Evolutionary conservation across 2,888 invertebrate genomes (phyloP), one percentile per base, ranked within the genome.

Genomic region (Tinea semifulvella): DNA sequence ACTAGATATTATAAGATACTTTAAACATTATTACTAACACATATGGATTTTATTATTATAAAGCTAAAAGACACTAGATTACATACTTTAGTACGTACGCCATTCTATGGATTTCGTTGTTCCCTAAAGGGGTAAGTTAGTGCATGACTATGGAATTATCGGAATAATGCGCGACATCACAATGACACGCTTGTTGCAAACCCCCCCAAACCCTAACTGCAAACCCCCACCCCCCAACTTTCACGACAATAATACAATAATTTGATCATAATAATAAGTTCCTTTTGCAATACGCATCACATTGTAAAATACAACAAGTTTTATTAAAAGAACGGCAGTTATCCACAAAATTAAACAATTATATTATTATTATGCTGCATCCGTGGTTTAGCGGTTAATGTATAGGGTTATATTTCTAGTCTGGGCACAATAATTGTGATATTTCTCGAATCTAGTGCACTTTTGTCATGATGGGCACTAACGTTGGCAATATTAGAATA

Each of bases 101-200:
- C 2, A 3, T 14, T 35, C 13, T 2, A 5, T 14, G 2, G 13
- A 13, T 35, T 35, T 35, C 16, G 2, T 14, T 35, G 16, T 36
- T 36, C 18, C 8, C 3, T 8, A 36, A 36, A 36, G 36, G 36
- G 36, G 36, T 36, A 18, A 36, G 36, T 36, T 18, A 18, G 36
- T 7, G 36, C 16, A 18, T 36, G 36, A 36, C 36, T 36, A 10
- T 36, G 17, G 36, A 14, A 36, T 36, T 36, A 36, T 18, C 36
- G 36, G 36, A 36, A 36, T 36, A 36, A 36, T 18, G 36, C 18
- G 36, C 18, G 36, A 18, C 36, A 18, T 18, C n/a, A 36, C 36
- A 36, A 36, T 36, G 36, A 36, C 36, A 36, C 18, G 36, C 36
- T 36, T 18, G 36, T 36, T 36, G 36, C 36, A 36, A 18, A 16